Evolutionary conservation across 2,113 vertebrate species (phyloP).

Genomic region (Ophiodon elongatus): DNA sequence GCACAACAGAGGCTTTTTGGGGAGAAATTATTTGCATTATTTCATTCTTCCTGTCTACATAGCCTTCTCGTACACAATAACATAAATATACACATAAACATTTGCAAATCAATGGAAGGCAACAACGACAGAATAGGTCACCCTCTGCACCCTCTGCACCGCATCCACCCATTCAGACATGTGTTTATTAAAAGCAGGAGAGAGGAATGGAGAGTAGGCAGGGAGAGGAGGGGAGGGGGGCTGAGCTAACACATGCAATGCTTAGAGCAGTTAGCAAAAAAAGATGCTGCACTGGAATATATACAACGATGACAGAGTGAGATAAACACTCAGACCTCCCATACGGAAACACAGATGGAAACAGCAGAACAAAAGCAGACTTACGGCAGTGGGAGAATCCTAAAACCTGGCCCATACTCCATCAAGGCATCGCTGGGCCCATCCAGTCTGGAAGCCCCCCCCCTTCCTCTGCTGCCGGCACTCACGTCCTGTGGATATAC

Average conservation of each 20-base stretch:
- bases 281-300: slow-evolving; percentile 57
- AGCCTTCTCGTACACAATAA: slow-evolving; percentile 14
- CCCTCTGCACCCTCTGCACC: slow-evolving; percentile 29
- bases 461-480: slow-evolving; percentile 47
- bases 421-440: slow-evolving; percentile 85
- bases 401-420: slow-evolving; percentile 90
- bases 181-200: slow-evolving; percentile 59
- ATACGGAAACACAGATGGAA: slow-evolving; percentile 27
- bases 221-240: slow-evolving; percentile 5
- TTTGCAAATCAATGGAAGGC: slow-evolving; percentile 9
- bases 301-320: not conserved
- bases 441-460: slow-evolving; percentile 79
- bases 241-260: slow-evolving; percentile 54
- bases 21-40: slow-evolving; percentile 6
- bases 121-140: slow-evolving; percentile 19
- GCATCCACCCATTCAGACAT: slow-evolving; percentile 52
- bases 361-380: slow-evolving; percentile 67
- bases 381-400: slow-evolving; percentile 89
- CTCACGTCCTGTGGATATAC: slow-evolving; percentile 61
- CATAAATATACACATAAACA: slow-evolving; percentile 36
- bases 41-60: slow-evolving; percentile 14
- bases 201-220: slow-evolving; percentile 29
- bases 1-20: slow-evolving; percentile 26
- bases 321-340: slow-evolving; percentile 15
- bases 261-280: slow-evolving; percentile 54